Conservation (phyloP, 2,888 invertebrate species). For the Cryptus armator region DNA sequence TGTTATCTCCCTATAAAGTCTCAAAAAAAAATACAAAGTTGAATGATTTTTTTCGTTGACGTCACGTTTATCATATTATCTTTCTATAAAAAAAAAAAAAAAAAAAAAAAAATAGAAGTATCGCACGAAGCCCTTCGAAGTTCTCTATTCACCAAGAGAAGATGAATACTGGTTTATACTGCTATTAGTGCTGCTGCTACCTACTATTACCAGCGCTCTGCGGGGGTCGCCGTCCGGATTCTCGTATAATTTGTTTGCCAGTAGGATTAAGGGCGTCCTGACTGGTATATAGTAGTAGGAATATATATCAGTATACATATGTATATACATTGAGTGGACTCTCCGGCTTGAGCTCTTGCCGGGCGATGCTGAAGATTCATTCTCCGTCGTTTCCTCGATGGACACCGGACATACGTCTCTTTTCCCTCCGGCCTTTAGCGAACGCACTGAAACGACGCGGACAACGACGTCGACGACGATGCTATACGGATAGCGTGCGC, state of each 20-base stretch:
- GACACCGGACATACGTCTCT: constrained; percentile 65
- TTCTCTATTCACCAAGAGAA: constrained; percentile 29
- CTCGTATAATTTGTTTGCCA: constrained; percentile 67
- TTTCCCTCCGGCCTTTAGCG: constrained; percentile 47
- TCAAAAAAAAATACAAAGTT: neutral
- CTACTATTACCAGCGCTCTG: constrained; percentile 24
- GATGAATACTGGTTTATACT: constrained; percentile 42
- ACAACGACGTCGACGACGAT: constrained; percentile 36
- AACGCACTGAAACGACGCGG: constrained; percentile 44
- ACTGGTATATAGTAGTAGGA: neutral
- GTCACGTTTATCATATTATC: neutral
- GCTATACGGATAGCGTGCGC: neutral
- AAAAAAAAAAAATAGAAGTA: neutral
- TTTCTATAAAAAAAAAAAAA: neutral
- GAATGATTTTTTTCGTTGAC: neutral
- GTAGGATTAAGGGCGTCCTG: constrained; percentile 61
- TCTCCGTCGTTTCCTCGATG: constrained; percentile 64
- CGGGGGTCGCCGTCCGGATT: constrained; percentile 31
- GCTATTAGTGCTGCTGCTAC: constrained; percentile 30
- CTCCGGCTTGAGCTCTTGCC: constrained; percentile 24
- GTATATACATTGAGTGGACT: constrained; percentile 14
- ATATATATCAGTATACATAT: constrained; percentile 6
- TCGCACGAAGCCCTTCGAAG: constrained; percentile 8
- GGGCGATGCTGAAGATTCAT: constrained; percentile 63
- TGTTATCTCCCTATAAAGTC: neutral